Evolutionary conservation across 2,113 vertebrate species (phyloP).

Genomic region (Tautogolabrus adspersus): DNA sequence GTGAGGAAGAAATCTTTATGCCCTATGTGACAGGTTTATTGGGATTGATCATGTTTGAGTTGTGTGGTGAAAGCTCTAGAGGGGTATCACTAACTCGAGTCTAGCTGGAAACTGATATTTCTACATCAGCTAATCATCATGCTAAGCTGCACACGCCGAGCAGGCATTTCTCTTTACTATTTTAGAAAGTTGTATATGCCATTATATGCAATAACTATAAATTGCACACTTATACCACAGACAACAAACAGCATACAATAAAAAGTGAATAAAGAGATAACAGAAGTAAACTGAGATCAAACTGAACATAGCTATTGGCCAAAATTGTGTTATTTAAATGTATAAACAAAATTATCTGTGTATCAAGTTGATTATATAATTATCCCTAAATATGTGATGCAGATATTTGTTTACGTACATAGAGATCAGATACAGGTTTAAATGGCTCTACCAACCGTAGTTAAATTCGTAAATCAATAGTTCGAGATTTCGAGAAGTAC

Average conservation of each 20-base stretch:
- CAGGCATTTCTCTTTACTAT: conserved; percentile 49
- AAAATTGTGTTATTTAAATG: conserved; percentile 18
- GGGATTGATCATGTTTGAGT: conserved; percentile 71
- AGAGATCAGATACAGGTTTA: conserved; percentile 48
- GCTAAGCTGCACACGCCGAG: conserved; percentile 27
- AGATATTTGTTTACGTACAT: conserved; percentile 45
- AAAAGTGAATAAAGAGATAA: background rate
- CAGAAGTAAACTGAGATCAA: background rate
- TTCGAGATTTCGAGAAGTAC: conserved; percentile 55
- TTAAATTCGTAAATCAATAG: conserved; percentile 67
- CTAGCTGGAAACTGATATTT: conserved; percentile 54
- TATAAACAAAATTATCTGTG: conserved; percentile 25
- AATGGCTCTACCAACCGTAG: conserved; percentile 28
- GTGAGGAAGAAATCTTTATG: conserved; percentile 48
- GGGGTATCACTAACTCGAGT: conserved; percentile 65
- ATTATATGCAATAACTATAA: conserved; percentile 12
- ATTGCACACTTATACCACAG: conserved; percentile 1
- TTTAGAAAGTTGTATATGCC: conserved; percentile 27
- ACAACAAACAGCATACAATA: conserved; percentile 5
- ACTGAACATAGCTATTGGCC: background rate
- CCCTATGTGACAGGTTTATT: conserved; percentile 70
- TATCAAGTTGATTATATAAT: conserved; percentile 15
- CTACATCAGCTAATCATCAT: conserved; percentile 60
- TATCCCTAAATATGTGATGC: conserved; percentile 43
- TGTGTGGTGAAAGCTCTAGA: conserved; percentile 69